A percentile compares a stretch with the other conserved stretches of the same genome.
phyloP scores from a whole-genome alignment of 2,797 vertebrate genomes.

The Buphagus erythrorhynchus region DNA sequence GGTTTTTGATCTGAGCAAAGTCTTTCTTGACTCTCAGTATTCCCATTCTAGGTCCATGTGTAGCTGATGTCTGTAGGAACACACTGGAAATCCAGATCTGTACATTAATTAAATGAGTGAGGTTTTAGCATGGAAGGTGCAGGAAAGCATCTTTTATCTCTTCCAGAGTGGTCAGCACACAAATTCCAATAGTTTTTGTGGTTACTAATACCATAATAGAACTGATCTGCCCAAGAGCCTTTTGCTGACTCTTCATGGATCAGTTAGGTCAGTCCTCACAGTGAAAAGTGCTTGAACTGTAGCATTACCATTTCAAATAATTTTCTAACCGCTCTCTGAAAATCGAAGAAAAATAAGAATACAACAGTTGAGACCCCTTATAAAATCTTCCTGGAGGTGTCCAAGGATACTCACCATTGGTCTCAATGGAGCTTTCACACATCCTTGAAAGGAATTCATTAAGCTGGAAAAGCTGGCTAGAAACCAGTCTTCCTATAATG shows the following conservation, averaged over 20 bases:
- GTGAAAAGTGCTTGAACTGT: background rate
- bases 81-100: background rate
- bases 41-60: background rate
- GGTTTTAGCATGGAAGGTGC: background rate
- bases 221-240: background rate
- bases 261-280: background rate
- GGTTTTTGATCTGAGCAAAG: background rate
- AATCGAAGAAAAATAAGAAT: conserved; percentile 40
- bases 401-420: conserved; percentile 37
- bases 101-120: background rate
- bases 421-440: conserved; percentile 37
- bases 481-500: conserved; percentile 30
- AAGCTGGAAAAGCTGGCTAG: conserved; percentile 52
- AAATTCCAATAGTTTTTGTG: background rate
- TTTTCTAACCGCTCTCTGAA: conserved; percentile 1
- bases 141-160: background rate
- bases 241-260: background rate
- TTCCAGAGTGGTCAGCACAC: background rate
- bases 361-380: background rate
- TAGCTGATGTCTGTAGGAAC: background rate
- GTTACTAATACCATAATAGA: background rate
- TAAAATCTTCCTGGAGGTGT: conserved; percentile 13
- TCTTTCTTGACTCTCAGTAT: background rate
- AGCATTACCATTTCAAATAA: background rate
- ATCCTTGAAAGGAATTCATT: conserved; percentile 60